Evolutionary conservation across 2,888 invertebrate genomes (phyloP), one percentile per base, ranked within the genome.

Genomic region (Catocala sponsa): DNA sequence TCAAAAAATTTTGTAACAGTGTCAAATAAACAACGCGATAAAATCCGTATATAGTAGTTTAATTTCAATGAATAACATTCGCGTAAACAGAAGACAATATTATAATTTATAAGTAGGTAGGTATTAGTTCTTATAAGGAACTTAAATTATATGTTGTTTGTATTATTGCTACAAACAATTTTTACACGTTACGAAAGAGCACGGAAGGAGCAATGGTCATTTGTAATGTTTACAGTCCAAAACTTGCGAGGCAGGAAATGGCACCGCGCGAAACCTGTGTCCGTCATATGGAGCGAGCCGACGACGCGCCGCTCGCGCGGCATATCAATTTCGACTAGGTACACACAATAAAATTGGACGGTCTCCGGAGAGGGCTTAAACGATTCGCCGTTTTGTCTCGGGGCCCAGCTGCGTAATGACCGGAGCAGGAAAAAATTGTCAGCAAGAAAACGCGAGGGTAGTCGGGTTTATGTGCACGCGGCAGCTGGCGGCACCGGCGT

Each of bases 361-460:
- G 91, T 91, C 94, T 92, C 92, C 88, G 91, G 91, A 92, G 94
- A 92, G 92, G 92, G 92, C 94, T 94, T 94, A 94, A 94, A 93
- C 94, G 94, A 91, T 94, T 94, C 94, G 92, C 92, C 94, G 93
- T 94, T 94, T 94, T 94, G 94, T 94, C 94, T 93, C 91, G 91
- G 91, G 85, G 88, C 94, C 94, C 94, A 94, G 94, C 94, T 94
- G 94, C 89, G 94, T 94, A 94, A 94, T 94, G 94, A 93, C 94
- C 93, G 90, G 86, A 90, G 91, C 89, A 91, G 91, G 91, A 93
- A 94, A 94, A 94, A 94, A 94, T 94, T 94, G 94, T 94, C 94
- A 94, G 94, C 94, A 94, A 94, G 94, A 94, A 94, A 94, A 93
- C 91, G 88, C 92, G 90, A 93, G 94, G 94, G 93, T 92, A 92